Conservation (phyloP, 1,140 invertebrate genomes). For the Sycophila sp. region DNA sequence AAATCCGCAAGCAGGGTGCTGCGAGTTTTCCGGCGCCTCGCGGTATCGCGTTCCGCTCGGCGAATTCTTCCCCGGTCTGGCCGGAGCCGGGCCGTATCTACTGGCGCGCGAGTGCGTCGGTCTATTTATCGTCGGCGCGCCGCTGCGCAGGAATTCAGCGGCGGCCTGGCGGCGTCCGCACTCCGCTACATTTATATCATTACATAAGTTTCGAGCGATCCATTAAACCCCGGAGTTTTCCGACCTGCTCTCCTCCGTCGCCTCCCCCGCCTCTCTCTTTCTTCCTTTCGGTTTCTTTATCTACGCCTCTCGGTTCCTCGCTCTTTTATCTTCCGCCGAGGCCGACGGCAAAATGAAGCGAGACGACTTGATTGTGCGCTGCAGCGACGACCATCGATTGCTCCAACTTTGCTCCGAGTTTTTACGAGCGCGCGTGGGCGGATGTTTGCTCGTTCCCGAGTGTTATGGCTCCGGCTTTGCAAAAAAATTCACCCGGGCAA, state of each 20-base stretch:
- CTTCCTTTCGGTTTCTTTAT: too few relatives aligned
- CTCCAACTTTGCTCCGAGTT: too few relatives aligned
- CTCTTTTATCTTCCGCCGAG: too few relatives aligned
- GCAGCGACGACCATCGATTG: background rate
- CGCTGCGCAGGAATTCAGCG: background rate
- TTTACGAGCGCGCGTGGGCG: background rate
- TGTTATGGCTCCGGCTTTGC: too few relatives aligned
- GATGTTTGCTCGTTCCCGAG: constrained; percentile 2
- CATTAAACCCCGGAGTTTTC: background rate
- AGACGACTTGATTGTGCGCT: background rate
- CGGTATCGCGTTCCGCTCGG: background rate
- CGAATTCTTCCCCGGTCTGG: background rate
- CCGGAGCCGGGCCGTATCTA: background rate
- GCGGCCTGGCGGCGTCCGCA: background rate
- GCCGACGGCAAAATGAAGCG: background rate
- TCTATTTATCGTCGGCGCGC: constrained; percentile 14
- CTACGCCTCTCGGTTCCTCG: too few relatives aligned
- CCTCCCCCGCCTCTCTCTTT: too few relatives aligned
- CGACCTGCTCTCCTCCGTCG: background rate
- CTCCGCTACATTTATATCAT: constrained; percentile 3
- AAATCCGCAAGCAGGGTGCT: too few relatives aligned
- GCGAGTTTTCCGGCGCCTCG: background rate
- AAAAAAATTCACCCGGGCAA: too few relatives aligned
- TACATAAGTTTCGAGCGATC: constrained; percentile 4
- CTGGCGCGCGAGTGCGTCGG: background rate